Evolutionary conservation across 1,140 invertebrate species (phyloP).

Genomic region (Penaeus japonicus): DNA sequence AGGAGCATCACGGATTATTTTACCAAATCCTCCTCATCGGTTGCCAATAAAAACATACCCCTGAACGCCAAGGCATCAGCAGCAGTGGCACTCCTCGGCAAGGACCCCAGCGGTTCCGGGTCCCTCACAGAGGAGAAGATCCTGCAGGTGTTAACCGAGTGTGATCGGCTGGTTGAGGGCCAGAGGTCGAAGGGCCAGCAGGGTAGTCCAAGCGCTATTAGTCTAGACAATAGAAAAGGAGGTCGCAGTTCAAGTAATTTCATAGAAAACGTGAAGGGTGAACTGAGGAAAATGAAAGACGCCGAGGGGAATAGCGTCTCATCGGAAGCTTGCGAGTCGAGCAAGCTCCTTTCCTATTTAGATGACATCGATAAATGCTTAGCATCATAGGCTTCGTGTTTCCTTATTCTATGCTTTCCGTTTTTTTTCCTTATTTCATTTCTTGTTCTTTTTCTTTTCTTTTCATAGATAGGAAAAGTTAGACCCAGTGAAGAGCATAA

Average conservation of each 20-base stretch:
- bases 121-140: slow-evolving; percentile 37
- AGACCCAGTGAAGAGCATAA: too few relatives aligned
- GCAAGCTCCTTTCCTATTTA: slow-evolving; percentile 11
- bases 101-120: background rate
- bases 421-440: too few relatives aligned
- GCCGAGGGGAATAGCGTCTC: background rate
- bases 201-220: too few relatives aligned
- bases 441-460: too few relatives aligned
- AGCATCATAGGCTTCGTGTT: background rate
- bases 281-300: background rate
- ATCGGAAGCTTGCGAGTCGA: background rate
- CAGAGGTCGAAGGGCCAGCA: background rate
- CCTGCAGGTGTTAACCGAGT: slow-evolving; percentile 29
- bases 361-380: slow-evolving; percentile 19
- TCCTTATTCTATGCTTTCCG: too few relatives aligned
- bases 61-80: background rate
- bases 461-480: too few relatives aligned
- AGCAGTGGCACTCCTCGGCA: background rate
- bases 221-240: background rate
- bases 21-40: background rate
- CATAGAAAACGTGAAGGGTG: background rate
- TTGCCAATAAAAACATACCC: background rate
- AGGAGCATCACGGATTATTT: slow-evolving; percentile 20
- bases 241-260: background rate
- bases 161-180: slow-evolving; percentile 40